phyloP scores from a whole-genome alignment of 1,140 invertebrate genomes.

The Aphidius ervi region DNA sequence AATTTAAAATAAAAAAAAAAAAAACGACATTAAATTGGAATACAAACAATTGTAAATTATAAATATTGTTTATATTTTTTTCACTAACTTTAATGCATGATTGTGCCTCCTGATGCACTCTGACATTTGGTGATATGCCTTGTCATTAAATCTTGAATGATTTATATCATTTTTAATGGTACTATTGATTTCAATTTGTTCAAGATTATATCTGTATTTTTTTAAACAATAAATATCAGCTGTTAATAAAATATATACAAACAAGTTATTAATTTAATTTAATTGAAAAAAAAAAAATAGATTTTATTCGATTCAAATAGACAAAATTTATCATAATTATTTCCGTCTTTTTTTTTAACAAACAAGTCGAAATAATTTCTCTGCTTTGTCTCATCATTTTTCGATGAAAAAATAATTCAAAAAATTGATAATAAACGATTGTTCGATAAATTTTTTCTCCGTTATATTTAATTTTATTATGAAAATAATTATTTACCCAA shows the following conservation, averaged over 20 bases:
- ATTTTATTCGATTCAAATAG: no score
- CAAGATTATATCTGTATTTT: slow-evolving; percentile 3
- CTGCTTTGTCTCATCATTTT: no score
- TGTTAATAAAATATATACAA: background rate
- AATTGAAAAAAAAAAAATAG: background rate
- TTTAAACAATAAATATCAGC: background rate
- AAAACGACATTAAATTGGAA: background rate
- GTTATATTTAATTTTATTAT: no score
- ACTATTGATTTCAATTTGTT: background rate
- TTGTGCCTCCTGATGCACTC: slow-evolving; percentile 12
- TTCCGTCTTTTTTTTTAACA: no score
- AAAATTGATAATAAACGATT: no score
- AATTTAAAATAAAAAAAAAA: background rate
- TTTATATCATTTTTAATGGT: background rate
- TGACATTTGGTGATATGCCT: slow-evolving; percentile 1
- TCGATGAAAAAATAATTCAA: no score
- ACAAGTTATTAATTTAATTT: no score
- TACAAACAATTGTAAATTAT: no score
- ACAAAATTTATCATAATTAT: no score
- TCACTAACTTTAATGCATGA: slow-evolving; percentile 10
- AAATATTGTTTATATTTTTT: background rate
- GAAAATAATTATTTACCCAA: background rate
- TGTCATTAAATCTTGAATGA: background rate
- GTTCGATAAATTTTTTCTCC: no score
- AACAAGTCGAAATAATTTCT: no score